These are phyloP conservation scores for Penelope pileata DNA, from an alignment of 2,113 vertebrate genomes.

Conservation along the genomic window DNA sequence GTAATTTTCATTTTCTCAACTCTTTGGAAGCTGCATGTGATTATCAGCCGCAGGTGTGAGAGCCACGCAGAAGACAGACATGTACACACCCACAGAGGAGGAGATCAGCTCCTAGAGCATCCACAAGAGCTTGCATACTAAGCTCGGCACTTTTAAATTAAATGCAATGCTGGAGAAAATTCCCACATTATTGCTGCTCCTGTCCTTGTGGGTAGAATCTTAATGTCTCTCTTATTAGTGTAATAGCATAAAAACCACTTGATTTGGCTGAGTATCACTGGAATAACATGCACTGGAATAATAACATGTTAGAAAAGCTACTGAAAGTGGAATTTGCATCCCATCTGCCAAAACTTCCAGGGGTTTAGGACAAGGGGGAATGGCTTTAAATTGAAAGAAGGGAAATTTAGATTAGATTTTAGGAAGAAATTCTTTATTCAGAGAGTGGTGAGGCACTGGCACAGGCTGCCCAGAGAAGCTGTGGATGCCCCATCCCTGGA, in stretches of 20 bases:
- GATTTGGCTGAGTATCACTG: slow-evolving; percentile 19
- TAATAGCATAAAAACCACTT: not conserved
- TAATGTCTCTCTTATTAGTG: slow-evolving; percentile 46
- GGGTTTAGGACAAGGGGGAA: no score
- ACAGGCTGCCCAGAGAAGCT: no score
- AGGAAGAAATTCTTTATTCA: no score
- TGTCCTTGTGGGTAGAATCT: not conserved
- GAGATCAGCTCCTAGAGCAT: not conserved
- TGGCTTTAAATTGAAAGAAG: no score
- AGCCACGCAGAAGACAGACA: not conserved
- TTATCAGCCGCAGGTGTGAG: slow-evolving; percentile 71
- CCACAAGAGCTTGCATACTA: not conserved
- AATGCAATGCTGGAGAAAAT: slow-evolving; percentile 25
- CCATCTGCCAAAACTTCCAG: not conserved
- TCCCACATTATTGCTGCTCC: slow-evolving; percentile 27
- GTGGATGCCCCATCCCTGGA: no score
- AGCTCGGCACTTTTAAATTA: slow-evolving; percentile 54
- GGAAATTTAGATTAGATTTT: no score
- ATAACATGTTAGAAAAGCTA: not conserved
- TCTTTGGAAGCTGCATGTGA: slow-evolving; percentile 51
- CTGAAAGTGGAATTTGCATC: slow-evolving; percentile 14
- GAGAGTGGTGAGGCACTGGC: no score
- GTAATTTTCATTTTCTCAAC: slow-evolving; percentile 74
- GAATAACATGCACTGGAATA: not conserved
- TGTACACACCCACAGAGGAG: not conserved